These are phyloP conservation scores for Enteromius anoplus DNA, from an alignment of 2,797 vertebrate genomes.

Conservation along the genomic window DNA sequence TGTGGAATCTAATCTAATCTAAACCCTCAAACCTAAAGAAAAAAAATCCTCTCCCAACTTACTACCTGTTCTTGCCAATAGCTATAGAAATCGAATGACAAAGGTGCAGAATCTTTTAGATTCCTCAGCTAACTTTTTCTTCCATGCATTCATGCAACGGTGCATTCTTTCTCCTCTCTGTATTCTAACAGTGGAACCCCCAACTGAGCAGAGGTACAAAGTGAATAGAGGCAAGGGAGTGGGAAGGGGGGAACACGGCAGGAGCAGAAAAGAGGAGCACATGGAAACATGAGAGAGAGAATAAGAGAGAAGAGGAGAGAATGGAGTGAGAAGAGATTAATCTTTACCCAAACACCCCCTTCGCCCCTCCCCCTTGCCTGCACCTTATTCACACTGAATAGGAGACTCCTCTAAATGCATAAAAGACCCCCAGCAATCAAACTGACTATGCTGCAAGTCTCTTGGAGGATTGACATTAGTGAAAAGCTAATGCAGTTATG, in stretches of 20 bases:
- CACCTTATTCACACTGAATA: constrained; percentile 82
- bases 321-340: constrained; percentile 80
- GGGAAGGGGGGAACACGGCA: constrained; percentile 58
- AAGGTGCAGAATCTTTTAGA: constrained; percentile 42
- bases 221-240: constrained; percentile 70
- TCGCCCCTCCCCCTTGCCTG: constrained; percentile 66
- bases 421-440: constrained; percentile 78
- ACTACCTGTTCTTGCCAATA: not conserved
- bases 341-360: constrained; percentile 75
- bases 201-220: constrained; percentile 74
- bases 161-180: constrained; percentile 51
- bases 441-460: constrained; percentile 72
- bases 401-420: constrained; percentile 71
- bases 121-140: constrained; percentile 34
- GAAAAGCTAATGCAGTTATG: constrained; percentile 68
- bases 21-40: not conserved
- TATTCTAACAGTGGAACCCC: constrained; percentile 67
- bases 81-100: constrained; percentile 13
- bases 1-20: not conserved
- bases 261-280: constrained; percentile 67
- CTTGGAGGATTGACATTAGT: constrained; percentile 67
- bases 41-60: not conserved
- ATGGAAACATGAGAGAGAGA: constrained; percentile 66
- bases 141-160: constrained; percentile 27
- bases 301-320: constrained; percentile 67